Percentiles rank a stretch among this genome's conserved stretches.
These are phyloP conservation scores for Luehdorfia chinensis DNA, from an alignment of 1,140 invertebrate species.

Conservation along the genomic window DNA sequence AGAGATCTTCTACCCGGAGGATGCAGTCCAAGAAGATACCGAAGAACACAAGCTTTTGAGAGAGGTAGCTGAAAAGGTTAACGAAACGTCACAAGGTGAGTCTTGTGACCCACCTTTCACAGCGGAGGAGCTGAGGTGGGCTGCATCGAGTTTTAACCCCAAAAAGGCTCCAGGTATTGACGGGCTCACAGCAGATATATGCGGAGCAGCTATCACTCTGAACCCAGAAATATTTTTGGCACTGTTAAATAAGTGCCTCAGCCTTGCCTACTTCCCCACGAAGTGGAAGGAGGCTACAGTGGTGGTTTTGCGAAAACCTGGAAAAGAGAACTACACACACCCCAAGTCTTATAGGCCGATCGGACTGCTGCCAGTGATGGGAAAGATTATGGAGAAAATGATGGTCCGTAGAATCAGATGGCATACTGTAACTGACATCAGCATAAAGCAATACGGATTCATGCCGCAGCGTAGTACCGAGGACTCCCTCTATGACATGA, in stretches of 20 bases:
- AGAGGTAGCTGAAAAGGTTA: background rate
- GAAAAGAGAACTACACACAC: background rate
- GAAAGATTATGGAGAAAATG: background rate
- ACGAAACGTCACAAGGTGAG: background rate
- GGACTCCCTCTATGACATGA: background rate
- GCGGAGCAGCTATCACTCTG: background rate
- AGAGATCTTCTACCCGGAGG: background rate
- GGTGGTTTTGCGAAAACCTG: background rate
- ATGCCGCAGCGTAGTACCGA: background rate
- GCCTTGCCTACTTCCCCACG: background rate
- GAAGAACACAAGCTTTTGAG: background rate
- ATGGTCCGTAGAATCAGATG: background rate
- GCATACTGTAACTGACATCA: background rate
- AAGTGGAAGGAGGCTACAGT: background rate
- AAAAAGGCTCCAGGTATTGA: background rate
- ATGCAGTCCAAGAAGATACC: background rate
- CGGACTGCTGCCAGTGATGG: background rate
- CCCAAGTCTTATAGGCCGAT: background rate
- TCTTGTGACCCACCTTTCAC: background rate
- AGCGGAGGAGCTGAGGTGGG: background rate
- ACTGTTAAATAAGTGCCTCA: background rate
- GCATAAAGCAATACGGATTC: background rate
- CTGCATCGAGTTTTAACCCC: background rate
- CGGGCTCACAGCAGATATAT: background rate
- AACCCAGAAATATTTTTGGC: background rate